phyloP scores from a whole-genome alignment of 1,140 invertebrate species.

The Drepana arcuata region DNA sequence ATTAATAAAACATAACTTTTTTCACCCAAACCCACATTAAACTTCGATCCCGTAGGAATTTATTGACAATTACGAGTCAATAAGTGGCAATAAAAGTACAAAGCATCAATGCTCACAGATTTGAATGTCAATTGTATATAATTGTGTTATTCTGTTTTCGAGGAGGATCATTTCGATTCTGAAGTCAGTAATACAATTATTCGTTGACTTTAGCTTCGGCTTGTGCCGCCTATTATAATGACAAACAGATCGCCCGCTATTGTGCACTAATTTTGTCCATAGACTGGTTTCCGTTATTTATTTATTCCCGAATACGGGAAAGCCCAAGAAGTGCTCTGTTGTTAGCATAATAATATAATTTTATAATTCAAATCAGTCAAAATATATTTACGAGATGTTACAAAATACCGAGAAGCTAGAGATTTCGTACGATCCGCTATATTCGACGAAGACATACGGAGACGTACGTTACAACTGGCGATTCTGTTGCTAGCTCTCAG shows the following conservation, averaged over 20 bases:
- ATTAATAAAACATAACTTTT: constrained; percentile 73
- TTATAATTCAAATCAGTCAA: no score
- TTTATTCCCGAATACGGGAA: no score
- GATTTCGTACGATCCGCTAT: no score
- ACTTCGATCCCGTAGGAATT: constrained; percentile 65
- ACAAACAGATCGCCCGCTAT: constrained; percentile 53
- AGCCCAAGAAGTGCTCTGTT: no score
- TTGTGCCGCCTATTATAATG: constrained; percentile 48
- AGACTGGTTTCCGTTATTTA: constrained; percentile 35
- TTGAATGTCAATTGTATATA: constrained; percentile 69
- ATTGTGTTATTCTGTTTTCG: constrained; percentile 67
- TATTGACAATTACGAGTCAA: constrained; percentile 71
- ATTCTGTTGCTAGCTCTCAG: no score
- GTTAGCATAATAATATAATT: no score
- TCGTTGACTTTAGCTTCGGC: constrained; percentile 51
- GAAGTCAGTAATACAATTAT: constrained; percentile 59
- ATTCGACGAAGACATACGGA: no score
- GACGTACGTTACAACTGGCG: no score
- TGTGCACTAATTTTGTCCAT: constrained; percentile 44
- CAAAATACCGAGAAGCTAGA: no score
- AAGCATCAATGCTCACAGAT: constrained; percentile 66
- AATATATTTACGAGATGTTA: no score
- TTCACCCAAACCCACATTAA: constrained; percentile 70
- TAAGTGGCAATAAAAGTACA: constrained; percentile 69
- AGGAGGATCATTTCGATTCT: constrained; percentile 63